These are phyloP conservation scores for Anthophora plumipes DNA, from an alignment of 2,888 invertebrate species.

Conservation along the genomic window DNA sequence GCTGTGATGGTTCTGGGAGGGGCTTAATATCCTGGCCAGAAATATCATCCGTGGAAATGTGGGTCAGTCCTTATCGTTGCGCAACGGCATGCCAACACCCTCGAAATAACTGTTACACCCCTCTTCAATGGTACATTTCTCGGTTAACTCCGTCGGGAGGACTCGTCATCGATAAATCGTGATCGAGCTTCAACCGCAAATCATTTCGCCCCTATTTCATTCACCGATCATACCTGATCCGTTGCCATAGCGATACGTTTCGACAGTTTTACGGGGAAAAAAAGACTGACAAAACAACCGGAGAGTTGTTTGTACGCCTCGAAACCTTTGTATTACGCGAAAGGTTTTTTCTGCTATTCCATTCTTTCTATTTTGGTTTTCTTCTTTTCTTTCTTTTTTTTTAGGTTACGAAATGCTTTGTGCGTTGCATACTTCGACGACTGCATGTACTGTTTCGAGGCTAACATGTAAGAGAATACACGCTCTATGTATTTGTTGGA, in stretches of 20 bases:
- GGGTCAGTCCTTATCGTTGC: constrained; percentile 67
- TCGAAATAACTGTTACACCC: constrained; percentile 66
- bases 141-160: constrained; percentile 10
- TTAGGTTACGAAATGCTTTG: neutral
- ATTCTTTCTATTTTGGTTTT: neutral
- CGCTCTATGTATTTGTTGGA: too few species aligned
- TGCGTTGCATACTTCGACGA: neutral
- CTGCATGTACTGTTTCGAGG: neutral
- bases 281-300: neutral
- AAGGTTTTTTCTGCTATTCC: neutral
- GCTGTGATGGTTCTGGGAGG: constrained; percentile 6
- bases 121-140: constrained; percentile 35
- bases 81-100: constrained; percentile 54
- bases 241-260: constrained; percentile 34
- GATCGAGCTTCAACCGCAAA: constrained; percentile 61
- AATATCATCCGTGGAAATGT: constrained; percentile 62
- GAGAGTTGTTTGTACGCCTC: neutral
- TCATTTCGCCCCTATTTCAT: constrained; percentile 63
- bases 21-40: constrained; percentile 50
- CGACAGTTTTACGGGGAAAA: neutral
- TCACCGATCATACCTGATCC: constrained; percentile 48
- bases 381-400: too few species aligned
- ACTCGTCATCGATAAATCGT: constrained; percentile 58
- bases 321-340: neutral
- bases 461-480: neutral